phyloP scores from a whole-genome alignment of 2,113 vertebrate species.

The Turdus rufiventris region DNA sequence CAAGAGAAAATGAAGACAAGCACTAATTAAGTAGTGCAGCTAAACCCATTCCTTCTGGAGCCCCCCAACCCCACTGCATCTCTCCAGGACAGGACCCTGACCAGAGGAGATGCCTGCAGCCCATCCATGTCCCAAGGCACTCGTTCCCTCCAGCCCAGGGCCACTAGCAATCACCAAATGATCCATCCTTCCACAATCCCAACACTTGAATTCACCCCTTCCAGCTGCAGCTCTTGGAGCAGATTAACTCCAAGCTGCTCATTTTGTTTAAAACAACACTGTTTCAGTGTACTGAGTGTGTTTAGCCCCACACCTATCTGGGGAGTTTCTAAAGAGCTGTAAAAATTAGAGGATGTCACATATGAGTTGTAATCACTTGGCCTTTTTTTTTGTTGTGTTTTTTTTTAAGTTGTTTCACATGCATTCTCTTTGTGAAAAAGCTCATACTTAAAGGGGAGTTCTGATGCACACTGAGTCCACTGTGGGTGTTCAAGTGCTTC shows the following conservation, averaged over 20 bases:
- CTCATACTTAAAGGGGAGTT: background rate
- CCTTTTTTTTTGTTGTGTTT: too few relatives aligned
- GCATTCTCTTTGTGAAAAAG: background rate
- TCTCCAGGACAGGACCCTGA: fast-evolving
- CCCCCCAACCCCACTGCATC: too few relatives aligned
- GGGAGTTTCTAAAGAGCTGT: background rate
- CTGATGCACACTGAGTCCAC: fast-evolving
- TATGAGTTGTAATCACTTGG: background rate
- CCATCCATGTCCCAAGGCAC: background rate
- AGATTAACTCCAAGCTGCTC: background rate
- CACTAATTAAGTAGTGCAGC: too few relatives aligned
- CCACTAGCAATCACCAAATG: background rate
- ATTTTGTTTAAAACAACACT: background rate
- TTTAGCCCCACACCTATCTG: background rate
- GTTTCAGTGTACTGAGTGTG: fast-evolving
- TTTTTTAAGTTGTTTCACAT: background rate
- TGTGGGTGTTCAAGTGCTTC: background rate
- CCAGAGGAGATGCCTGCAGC: background rate
- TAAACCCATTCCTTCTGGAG: background rate
- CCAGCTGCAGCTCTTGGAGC: background rate
- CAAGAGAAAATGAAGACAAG: too few relatives aligned
- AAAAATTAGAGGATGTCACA: background rate
- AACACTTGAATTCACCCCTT: fast-evolving
- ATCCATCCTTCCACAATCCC: background rate
- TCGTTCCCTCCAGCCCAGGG: fast-evolving